Percentiles rank a stretch among this genome's conserved stretches.
Conservation (phyloP, 2,113 vertebrate species). For the Triplophysa rosa region DNA sequence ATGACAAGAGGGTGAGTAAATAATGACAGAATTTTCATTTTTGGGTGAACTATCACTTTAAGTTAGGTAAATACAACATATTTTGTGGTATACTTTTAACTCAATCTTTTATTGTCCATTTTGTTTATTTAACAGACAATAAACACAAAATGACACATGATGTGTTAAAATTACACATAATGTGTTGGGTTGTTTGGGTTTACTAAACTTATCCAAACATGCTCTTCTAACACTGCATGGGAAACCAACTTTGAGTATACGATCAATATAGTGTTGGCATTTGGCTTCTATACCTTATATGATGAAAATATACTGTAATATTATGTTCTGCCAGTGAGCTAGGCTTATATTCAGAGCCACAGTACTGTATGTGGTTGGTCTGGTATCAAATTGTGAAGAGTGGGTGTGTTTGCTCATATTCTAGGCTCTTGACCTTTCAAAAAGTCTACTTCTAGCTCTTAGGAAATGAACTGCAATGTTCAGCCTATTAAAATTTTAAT, state of each 20-base stretch:
- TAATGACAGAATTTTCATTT: too few species aligned
- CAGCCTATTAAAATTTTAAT: conserved; percentile 9
- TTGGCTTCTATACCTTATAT: background rate
- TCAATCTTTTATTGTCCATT: too few species aligned
- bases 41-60: too few species aligned
- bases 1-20: too few species aligned
- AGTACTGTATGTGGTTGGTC: conserved; percentile 10
- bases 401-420: conserved; percentile 35
- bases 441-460: conserved; percentile 14
- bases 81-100: too few species aligned
- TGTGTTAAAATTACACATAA: too few species aligned
- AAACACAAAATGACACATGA: too few species aligned
- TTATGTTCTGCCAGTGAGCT: background rate
- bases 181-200: background rate
- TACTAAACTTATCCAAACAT: background rate
- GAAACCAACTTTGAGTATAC: background rate
- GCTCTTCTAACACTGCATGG: too few species aligned
- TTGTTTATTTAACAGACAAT: too few species aligned
- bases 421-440: conserved; percentile 39
- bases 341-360: conserved; percentile 29
- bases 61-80: too few species aligned
- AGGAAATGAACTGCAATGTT: conserved; percentile 13
- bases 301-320: background rate
- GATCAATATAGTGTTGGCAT: background rate
- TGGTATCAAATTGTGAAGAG: conserved; percentile 28